Evolutionary conservation across 2,797 vertebrate genomes (phyloP), one percentile per base, ranked within the genome.

Genomic region (Tangara arthus): DNA sequence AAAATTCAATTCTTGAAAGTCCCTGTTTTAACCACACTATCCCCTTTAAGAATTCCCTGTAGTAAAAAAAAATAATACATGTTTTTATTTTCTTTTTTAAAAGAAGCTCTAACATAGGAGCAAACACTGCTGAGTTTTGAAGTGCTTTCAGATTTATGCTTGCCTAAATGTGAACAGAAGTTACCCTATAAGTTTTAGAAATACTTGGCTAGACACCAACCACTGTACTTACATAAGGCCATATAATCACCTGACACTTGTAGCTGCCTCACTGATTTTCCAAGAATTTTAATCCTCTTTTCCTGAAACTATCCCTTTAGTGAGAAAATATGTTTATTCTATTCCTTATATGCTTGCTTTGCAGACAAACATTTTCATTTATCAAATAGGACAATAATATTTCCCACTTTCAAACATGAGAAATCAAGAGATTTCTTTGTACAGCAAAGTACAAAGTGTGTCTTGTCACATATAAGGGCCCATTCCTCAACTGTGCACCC

Each of bases 201-300:
- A 73, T 50, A 55, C 59, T 96, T 93, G 95, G 94, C 94, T 80
- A 76, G 41, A 84, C 73, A 87, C 77, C 95, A 96, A 89, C 68
- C 28, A 37, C 64, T 76, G 66, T 63, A 73, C 87, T 97, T 97
- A 94, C 68, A 63, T 94, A 96, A 96, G 73, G 57, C 80, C 64
- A 63, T 86, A 90, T 64, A 91, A 94, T 94, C 95, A 97, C 94
- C 93, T 94, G 95, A 94, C 85, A 91, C 82, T 91, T 77, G 80
- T 63, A 94, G 88, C 85, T 91, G 91, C 89, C 94, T 90, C 8
- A 3, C 77, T 77, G 80, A 89, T 96, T 96, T 96, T 91, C 77
- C 89, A 96, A 90, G 93, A 96, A 96, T 97, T 95, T 95, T 94
- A 96, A 96, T 96, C 96, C 85, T 96, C 94, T 97, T 96, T 94